Evolutionary conservation across 2,797 vertebrate genomes (phyloP), one percentile per base, ranked within the genome.

Genomic region (Arrhamphus sclerolepis): DNA sequence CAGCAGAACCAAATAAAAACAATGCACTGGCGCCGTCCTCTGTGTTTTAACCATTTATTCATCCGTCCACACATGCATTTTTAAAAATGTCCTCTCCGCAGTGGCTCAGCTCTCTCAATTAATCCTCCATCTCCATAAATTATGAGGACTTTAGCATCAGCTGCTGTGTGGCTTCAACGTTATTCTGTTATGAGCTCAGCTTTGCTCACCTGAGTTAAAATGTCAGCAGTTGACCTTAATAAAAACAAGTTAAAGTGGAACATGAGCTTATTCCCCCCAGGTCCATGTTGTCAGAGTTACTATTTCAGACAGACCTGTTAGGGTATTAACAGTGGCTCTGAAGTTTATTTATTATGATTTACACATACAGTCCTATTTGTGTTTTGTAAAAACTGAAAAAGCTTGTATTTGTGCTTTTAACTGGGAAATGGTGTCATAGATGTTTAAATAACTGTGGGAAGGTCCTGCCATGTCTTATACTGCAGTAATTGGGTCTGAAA

Each of bases 221-320:
- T 89, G 85, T 87, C 83, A 89, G 66, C 62, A 29, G 79, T 55
- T 89, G 83, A 86, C 87, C 78, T 88, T 84, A 72, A 87, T 71
- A 66, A 4, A 86, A 84, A 86, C 78, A 64, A 55, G 61, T 46
- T 22, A 83, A 80, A 62, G 57, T 70, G 61, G 47, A 62, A 74
- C 71, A 59, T 82, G 62, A 56, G 66, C 69, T 75, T 72, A 14
- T 31, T 70, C 60, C 64, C 76, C 50, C 13, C 46, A 72, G 70
- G 72, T 70, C 28, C 56, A 56, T 49, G 38, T 29, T 50, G 56
- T 54, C 46, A 29, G 55, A 58, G 44, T 79, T 64, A 43, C 77
- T 66, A 80, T 85, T 78, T 14, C 84, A 61, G 46, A 48, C 22
- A 21, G 18, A 43, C 49, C 66, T 42, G 29, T 55, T n/a, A 29